These are phyloP conservation scores for Lasioglossum leucozonium DNA, from an alignment of 2,888 invertebrate genomes.

Conservation along the genomic window DNA sequence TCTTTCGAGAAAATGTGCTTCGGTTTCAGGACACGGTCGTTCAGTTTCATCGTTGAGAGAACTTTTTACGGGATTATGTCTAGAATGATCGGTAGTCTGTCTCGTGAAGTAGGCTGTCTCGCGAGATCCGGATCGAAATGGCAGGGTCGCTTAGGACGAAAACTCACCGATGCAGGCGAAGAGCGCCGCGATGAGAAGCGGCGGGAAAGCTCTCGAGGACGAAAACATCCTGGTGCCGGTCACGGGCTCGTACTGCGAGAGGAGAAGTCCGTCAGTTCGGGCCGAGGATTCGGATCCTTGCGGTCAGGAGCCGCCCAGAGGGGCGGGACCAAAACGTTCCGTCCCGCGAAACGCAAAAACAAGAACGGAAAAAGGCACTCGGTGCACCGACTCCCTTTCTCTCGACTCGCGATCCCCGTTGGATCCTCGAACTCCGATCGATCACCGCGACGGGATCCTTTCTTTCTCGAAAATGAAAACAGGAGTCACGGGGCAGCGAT, in stretches of 20 bases:
- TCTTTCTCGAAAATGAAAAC: neutral
- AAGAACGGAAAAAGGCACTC: conserved; percentile 59
- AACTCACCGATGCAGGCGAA: conserved; percentile 78
- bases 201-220: conserved; percentile 74
- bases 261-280: conserved; percentile 34
- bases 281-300: conserved; percentile 49
- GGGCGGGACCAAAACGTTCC: conserved; percentile 55
- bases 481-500: neutral
- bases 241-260: conserved; percentile 23
- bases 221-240: conserved; percentile 68
- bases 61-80: neutral
- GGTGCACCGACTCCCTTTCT: conserved; percentile 33
- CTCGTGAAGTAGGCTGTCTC: neutral
- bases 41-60: neutral
- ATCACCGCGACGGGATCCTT: neutral
- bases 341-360: conserved; percentile 58
- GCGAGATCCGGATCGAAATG: neutral
- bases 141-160: too few relatives aligned
- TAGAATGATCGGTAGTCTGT: neutral
- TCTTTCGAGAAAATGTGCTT: neutral
- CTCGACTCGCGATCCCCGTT: neutral
- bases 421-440: neutral
- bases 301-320: conserved; percentile 57
- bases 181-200: conserved; percentile 71
- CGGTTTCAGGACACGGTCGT: neutral